Conservation (phyloP, 2,888 invertebrate genomes). For the Cantharis lateralis region DNA sequence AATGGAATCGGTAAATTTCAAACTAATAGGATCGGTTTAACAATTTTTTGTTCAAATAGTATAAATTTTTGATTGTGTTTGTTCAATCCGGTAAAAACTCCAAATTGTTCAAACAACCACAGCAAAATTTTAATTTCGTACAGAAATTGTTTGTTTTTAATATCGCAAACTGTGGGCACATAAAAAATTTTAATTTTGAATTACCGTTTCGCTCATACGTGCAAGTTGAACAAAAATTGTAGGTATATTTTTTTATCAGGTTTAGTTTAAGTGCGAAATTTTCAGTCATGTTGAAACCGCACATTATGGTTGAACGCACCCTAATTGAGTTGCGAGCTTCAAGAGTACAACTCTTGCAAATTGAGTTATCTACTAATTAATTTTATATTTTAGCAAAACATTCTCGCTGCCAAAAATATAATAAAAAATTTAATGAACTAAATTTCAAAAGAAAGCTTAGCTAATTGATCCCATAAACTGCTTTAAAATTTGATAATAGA, state of each 20-base stretch:
- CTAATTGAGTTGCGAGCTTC: slow-evolving; percentile 9
- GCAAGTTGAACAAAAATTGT: slow-evolving; percentile 9
- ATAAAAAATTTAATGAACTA: neutral
- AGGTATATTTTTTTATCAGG: neutral
- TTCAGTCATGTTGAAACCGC: slow-evolving; percentile 15
- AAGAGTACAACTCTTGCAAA: slow-evolving; percentile 6
- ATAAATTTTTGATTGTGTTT: neutral
- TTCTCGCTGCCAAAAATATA: neutral
- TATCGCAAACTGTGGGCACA: neutral
- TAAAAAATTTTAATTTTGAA: slow-evolving; percentile 7
- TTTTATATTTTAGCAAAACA: neutral
- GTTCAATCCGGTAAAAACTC: neutral
- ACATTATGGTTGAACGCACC: slow-evolving; percentile 13
- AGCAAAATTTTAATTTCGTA: neutral
- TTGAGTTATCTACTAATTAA: slow-evolving; percentile 7
- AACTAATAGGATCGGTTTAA: neutral
- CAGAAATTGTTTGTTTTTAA: slow-evolving; percentile 3
- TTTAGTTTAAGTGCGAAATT: slow-evolving; percentile 8
- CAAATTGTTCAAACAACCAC: neutral
- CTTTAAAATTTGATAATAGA: neutral
- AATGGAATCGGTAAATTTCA: neutral
- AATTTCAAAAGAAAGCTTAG: neutral
- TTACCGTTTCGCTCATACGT: slow-evolving; percentile 12
- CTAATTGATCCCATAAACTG: neutral
- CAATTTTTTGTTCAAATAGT: neutral